A percentile compares a stretch with the other conserved stretches of the same genome.
Conservation (phyloP, 2,888 invertebrate species). For the Thyatira batis region DNA sequence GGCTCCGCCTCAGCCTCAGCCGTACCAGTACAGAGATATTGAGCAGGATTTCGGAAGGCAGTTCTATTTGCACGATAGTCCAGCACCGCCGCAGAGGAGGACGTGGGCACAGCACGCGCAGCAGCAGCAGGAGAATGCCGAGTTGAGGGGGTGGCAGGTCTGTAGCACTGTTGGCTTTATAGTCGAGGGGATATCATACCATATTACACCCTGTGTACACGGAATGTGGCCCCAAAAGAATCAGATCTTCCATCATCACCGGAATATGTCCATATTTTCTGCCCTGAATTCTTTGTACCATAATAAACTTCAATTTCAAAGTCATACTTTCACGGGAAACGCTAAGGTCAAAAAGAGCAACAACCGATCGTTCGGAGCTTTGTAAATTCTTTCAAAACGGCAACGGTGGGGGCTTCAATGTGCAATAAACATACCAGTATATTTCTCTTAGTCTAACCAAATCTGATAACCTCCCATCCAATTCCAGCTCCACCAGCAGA, state of each 20-base stretch:
- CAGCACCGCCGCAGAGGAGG: slow-evolving; percentile 82
- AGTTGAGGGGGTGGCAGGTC: slow-evolving; percentile 76
- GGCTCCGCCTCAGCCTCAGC: slow-evolving; percentile 54
- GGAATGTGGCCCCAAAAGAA: too few relatives aligned
- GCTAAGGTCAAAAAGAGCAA: neutral
- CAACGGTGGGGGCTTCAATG: neutral
- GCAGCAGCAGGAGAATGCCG: slow-evolving; percentile 84
- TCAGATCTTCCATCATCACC: too few relatives aligned
- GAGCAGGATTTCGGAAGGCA: slow-evolving; percentile 66
- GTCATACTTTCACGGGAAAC: neutral
- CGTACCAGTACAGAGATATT: slow-evolving; percentile 55
- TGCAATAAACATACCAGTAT: neutral
- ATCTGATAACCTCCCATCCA: neutral
- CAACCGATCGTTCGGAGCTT: neutral
- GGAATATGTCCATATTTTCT: too few relatives aligned
- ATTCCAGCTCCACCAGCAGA: slow-evolving; percentile 65
- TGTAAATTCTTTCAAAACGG: neutral
- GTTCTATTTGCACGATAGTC: slow-evolving; percentile 89
- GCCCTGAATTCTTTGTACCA: too few relatives aligned
- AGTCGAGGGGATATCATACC: neutral
- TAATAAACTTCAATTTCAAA: neutral
- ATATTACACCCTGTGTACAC: neutral
- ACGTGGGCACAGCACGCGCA: slow-evolving; percentile 86
- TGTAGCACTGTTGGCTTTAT: slow-evolving; percentile 16
- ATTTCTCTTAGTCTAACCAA: too few relatives aligned